These are phyloP conservation scores for Zaprionus nigranus DNA, from an alignment of 1,140 invertebrate genomes.

Conservation along the genomic window DNA sequence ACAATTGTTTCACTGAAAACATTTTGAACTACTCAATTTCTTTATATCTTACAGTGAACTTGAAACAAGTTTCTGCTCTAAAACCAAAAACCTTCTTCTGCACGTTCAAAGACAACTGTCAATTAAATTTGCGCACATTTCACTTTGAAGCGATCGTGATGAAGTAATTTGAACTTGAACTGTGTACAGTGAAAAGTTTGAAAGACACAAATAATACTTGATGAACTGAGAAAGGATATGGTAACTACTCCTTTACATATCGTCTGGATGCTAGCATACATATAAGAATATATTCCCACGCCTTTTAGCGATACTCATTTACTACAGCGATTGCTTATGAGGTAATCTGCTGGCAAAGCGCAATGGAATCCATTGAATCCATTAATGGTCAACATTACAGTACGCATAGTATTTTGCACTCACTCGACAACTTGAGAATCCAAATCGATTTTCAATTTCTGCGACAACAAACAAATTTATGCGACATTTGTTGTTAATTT, in stretches of 20 bases:
- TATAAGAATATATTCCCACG: slow-evolving; percentile 16
- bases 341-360: slow-evolving; percentile 22
- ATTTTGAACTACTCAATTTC: background rate
- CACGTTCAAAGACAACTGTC: slow-evolving; percentile 13
- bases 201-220: background rate
- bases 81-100: slow-evolving; percentile 7
- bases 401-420: slow-evolving; percentile 13
- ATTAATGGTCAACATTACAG: background rate
- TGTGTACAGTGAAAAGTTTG: slow-evolving; percentile 22
- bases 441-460: slow-evolving; percentile 30
- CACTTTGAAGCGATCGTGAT: slow-evolving; percentile 39
- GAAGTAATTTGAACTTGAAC: slow-evolving; percentile 44
- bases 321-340: slow-evolving; percentile 1
- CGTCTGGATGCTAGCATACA: background rate
- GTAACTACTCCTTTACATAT: background rate
- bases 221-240: background rate
- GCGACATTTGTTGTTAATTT: slow-evolving; percentile 6
- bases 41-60: background rate
- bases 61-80: slow-evolving; percentile 7
- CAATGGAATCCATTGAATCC: background rate
- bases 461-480: slow-evolving; percentile 18
- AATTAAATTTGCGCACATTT: slow-evolving; percentile 37
- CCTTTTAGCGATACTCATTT: background rate
- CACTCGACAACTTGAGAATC: slow-evolving; percentile 21
- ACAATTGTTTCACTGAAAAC: too few relatives aligned